Percentiles rank a stretch among this genome's conserved stretches.
Conservation (phyloP, 2,113 vertebrate genomes). For the Anguilla japonica region DNA sequence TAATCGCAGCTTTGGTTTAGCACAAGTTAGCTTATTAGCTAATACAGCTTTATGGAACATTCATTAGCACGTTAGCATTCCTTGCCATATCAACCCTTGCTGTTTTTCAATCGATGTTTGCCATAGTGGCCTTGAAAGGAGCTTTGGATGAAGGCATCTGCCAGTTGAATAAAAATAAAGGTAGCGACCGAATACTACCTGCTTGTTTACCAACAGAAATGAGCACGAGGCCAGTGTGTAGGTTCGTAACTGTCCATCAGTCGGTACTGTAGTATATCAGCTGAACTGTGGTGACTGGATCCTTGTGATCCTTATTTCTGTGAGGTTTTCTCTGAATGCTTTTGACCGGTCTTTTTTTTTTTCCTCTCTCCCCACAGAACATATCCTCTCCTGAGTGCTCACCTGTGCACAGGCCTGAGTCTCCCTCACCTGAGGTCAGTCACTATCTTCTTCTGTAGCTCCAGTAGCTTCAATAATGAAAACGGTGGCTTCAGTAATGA, state of each 20-base stretch:
- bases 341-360: no score
- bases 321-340: not conserved
- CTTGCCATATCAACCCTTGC: no score
- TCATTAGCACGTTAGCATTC: no score
- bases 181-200: no score
- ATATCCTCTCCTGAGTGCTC: constrained; percentile 94
- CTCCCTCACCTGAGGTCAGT: constrained; percentile 91
- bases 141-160: no score
- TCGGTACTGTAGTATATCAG: no score
- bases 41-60: not conserved
- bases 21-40: not conserved
- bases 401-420: constrained; percentile 86
- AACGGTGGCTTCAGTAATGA: not conserved
- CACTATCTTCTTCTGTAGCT: constrained; percentile 29
- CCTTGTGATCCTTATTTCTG: not conserved
- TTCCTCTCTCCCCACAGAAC: constrained; percentile 73
- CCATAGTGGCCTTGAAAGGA: no score
- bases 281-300: not conserved
- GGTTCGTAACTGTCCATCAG: no score
- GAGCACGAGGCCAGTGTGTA: no score
- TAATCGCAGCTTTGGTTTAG: constrained; percentile 53
- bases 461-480: not conserved
- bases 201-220: no score
- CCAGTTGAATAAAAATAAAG: no score
- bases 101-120: no score